These are phyloP conservation scores for Ametastegia equiseti DNA, from an alignment of 2,888 invertebrate genomes.

Conservation along the genomic window DNA sequence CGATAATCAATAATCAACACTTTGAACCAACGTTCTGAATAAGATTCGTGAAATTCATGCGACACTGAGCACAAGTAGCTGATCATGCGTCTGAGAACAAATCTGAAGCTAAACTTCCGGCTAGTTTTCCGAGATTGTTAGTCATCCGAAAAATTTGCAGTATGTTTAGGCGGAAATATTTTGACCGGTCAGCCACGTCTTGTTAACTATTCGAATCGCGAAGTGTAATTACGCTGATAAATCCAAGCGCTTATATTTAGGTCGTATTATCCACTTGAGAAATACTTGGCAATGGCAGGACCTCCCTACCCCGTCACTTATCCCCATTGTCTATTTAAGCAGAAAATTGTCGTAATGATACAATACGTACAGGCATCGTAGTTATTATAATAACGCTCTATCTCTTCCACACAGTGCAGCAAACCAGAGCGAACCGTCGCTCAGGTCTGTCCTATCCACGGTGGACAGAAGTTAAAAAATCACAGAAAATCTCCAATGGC, in stretches of 20 bases:
- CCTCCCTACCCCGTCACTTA: constrained; percentile 65
- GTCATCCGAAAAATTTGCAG: background rate
- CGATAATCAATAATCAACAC: background rate
- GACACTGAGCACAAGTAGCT: background rate
- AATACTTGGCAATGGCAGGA: constrained; percentile 58
- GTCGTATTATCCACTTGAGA: constrained; percentile 71
- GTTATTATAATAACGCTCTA: constrained; percentile 53
- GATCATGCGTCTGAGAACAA: background rate
- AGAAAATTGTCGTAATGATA: constrained; percentile 71
- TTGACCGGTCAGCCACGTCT: constrained; percentile 22
- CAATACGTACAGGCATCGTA: constrained; percentile 52
- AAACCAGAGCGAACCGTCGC: constrained; percentile 21
- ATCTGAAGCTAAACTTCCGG: constrained; percentile 1
- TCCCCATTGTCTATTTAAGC: constrained; percentile 67
- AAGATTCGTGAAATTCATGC: background rate
- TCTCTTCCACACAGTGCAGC: constrained; percentile 21
- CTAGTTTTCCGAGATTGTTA: background rate
- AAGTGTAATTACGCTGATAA: constrained; percentile 52
- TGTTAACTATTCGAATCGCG: constrained; percentile 53
- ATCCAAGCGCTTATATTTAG: constrained; percentile 62
- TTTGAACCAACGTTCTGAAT: background rate
- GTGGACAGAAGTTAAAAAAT: background rate
- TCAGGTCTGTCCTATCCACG: background rate
- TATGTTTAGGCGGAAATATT: constrained; percentile 11
- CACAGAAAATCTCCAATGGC: background rate